Percentiles rank a stretch among this genome's conserved stretches.
These are phyloP conservation scores for Apis cerana DNA, from an alignment of 1,140 invertebrate species.

Conservation along the genomic window DNA sequence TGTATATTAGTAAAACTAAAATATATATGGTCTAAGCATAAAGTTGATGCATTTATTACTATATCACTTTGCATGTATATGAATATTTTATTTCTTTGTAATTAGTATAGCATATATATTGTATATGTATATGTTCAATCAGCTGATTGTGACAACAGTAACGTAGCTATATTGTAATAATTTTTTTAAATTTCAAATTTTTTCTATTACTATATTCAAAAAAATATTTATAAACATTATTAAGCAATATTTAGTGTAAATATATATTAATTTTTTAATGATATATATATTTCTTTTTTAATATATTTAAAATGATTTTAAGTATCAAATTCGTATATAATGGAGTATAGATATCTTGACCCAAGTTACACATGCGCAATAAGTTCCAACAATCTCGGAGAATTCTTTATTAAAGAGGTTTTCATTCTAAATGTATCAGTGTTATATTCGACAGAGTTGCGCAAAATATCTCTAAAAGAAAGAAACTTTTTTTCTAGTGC, in stretches of 20 bases:
- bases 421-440: background rate
- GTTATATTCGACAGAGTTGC: background rate
- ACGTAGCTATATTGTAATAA: background rate
- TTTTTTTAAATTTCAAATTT: background rate
- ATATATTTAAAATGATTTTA: background rate
- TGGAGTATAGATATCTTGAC: background rate
- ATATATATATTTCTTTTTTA: background rate
- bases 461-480: background rate
- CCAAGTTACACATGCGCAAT: background rate
- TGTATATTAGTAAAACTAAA: too few relatives aligned
- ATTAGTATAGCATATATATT: background rate
- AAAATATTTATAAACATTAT: background rate
- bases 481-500: background rate
- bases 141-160: slow-evolving; percentile 13
- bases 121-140: background rate
- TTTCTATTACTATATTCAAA: background rate
- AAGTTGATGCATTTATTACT: background rate
- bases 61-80: too few relatives aligned
- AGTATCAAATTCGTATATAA: too few relatives aligned
- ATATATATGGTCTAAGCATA: too few relatives aligned
- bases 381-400: background rate
- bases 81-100: background rate
- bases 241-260: background rate
- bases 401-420: slow-evolving; percentile 7
- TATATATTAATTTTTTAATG: background rate